Evolutionary conservation across 2,888 invertebrate species (phyloP).

Genomic region (Epiblema foenella): DNA sequence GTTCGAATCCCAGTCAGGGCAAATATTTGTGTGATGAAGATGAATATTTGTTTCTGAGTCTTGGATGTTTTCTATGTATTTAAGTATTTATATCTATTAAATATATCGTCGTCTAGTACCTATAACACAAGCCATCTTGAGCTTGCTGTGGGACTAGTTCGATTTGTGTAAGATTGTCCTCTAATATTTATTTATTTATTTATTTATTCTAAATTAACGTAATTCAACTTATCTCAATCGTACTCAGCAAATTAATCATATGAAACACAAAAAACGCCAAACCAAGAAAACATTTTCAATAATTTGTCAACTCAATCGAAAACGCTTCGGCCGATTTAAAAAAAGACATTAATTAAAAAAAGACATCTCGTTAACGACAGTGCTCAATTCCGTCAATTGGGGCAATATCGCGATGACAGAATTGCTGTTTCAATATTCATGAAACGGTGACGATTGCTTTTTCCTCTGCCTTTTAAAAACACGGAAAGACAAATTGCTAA

Average conservation of each 20-base stretch:
- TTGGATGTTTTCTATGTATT: too few species aligned
- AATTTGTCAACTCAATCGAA: neutral
- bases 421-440: conserved; percentile 39
- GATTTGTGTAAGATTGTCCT: too few species aligned
- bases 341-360: conserved; percentile 41
- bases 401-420: conserved; percentile 31
- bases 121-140: too few species aligned
- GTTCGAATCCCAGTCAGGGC: too few species aligned
- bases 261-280: neutral
- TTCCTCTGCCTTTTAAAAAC: conserved; percentile 11
- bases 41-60: too few species aligned
- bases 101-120: too few species aligned
- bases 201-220: too few species aligned
- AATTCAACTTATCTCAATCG: neutral
- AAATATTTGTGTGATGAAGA: too few species aligned
- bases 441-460: conserved; percentile 33
- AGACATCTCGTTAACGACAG: conserved; percentile 35
- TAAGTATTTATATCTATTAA: too few species aligned
- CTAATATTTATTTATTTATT: too few species aligned
- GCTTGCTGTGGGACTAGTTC: too few species aligned
- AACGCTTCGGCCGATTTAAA: conserved; percentile 13
- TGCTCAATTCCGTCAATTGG: conserved; percentile 27
- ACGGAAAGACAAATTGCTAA: conserved; percentile 16
- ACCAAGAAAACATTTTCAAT: neutral
- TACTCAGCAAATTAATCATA: neutral